These are phyloP conservation scores for Agrilus planipennis DNA, from an alignment of 1,140 invertebrate species.

Conservation along the genomic window DNA sequence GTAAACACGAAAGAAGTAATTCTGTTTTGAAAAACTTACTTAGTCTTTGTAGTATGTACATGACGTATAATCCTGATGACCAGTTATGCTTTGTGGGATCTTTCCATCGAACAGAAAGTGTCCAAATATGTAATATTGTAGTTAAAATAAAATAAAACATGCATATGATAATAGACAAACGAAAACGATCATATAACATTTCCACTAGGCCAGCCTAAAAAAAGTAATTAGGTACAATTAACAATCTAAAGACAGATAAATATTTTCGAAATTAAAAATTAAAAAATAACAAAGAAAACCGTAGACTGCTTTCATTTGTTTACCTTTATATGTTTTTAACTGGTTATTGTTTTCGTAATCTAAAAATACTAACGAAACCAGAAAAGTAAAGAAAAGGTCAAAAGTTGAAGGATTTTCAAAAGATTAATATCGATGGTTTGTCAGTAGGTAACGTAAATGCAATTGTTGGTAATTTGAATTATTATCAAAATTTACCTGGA, in stretches of 20 bases:
- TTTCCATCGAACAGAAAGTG: slow-evolving; percentile 43
- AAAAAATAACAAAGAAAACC: no score
- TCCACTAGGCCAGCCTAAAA: slow-evolving; percentile 53
- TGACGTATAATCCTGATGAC: slow-evolving; percentile 41
- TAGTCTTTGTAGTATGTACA: slow-evolving; percentile 47
- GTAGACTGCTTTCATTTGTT: no score
- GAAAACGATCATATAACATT: slow-evolving; percentile 50
- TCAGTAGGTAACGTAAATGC: no score
- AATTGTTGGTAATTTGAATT: no score
- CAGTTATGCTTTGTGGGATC: slow-evolving; percentile 38
- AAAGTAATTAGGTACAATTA: slow-evolving; percentile 1
- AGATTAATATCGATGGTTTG: no score
- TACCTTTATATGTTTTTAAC: no score
- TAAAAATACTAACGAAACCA: no score
- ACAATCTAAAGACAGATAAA: no score
- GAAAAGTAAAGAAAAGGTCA: no score
- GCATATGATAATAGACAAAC: slow-evolving; percentile 41
- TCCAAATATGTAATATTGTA: slow-evolving; percentile 44
- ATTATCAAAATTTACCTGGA: slow-evolving; percentile 52
- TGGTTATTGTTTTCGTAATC: no score
- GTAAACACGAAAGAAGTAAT: slow-evolving; percentile 2
- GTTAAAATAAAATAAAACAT: slow-evolving; percentile 44
- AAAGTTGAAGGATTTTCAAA: no score
- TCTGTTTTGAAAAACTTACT: slow-evolving; percentile 35
- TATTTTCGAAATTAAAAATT: no score